These are phyloP conservation scores for Sympetrum striolatum DNA, from an alignment of 2,888 invertebrate species.

Conservation along the genomic window DNA sequence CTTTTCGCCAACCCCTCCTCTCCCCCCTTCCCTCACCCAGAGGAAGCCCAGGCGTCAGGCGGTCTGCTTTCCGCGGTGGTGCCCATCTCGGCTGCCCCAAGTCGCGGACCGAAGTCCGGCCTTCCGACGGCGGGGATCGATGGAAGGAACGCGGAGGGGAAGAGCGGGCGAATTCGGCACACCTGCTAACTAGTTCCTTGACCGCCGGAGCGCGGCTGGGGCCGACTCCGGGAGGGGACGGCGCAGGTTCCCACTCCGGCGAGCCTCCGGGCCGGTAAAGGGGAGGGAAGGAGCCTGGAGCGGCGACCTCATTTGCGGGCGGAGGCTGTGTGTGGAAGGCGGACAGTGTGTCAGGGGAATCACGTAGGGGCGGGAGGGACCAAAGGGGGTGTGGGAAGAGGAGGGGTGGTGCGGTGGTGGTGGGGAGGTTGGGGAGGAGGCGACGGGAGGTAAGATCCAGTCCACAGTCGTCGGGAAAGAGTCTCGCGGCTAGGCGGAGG, in stretches of 20 bases:
- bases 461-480: conserved; percentile 41
- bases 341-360: conserved; percentile 42
- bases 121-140: neutral
- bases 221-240: conserved; percentile 5
- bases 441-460: conserved; percentile 25
- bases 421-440: neutral
- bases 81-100: conserved; percentile 32
- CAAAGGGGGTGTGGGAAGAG: neutral
- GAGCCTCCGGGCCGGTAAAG: neutral
- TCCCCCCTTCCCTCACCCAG: neutral
- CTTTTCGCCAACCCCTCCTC: neutral
- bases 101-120: conserved; percentile 27
- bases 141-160: neutral
- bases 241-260: neutral
- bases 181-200: conserved; percentile 43
- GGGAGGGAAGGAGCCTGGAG: neutral
- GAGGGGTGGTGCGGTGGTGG: neutral
- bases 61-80: conserved; percentile 33
- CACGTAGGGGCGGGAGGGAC: neutral
- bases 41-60: conserved; percentile 18
- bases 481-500: conserved; percentile 34
- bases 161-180: conserved; percentile 29
- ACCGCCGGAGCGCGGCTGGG: conserved; percentile 25
- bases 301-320: conserved; percentile 40
- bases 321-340: conserved; percentile 35